Percentiles rank a stretch among this genome's conserved stretches.
Conservation (phyloP, 30 jellyfish, hydroid and myxozoan genomes). For the Chironex yamaguchii region DNA sequence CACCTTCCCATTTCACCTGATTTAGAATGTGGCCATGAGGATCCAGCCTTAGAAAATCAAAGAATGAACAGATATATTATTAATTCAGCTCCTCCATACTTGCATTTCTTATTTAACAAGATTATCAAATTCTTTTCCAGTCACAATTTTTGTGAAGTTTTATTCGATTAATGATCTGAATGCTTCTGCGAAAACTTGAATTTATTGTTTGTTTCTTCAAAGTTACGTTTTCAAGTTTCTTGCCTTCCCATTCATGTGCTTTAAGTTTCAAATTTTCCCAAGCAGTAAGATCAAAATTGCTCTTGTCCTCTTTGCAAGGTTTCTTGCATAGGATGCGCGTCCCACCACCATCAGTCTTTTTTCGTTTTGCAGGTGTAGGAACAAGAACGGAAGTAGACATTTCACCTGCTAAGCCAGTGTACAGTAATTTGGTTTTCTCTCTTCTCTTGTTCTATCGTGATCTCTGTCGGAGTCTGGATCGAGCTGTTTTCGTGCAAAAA, state of each 20-base stretch:
- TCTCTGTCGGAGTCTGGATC: not conserved
- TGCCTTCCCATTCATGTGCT: constrained; percentile 1
- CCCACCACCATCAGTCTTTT: constrained; percentile 3
- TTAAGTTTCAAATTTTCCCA: not conserved
- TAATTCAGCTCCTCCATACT: not conserved
- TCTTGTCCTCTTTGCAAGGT: constrained; percentile 27
- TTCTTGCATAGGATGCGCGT: constrained; percentile 34
- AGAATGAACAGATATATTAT: not conserved
- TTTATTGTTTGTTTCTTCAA: too few relatives aligned
- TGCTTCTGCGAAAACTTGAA: too few relatives aligned
- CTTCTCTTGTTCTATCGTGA: not conserved
- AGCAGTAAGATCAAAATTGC: constrained; percentile 10
- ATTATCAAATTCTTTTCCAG: too few relatives aligned
- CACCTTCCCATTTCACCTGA: not conserved
- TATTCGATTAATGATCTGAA: too few relatives aligned
- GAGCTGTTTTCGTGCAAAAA: constrained; percentile 14
- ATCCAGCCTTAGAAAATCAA: constrained; percentile 4
- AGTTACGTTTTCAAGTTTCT: not conserved
- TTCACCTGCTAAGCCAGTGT: not conserved
- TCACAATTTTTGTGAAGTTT: too few relatives aligned
- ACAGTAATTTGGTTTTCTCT: not conserved
- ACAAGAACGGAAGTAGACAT: constrained; percentile 30
- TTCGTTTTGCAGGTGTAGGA: constrained; percentile 35
- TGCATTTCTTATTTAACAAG: too few relatives aligned
- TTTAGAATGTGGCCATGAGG: not conserved